Conservation (phyloP, 2,113 vertebrate species). For the Collichthys lucidus region DNA sequence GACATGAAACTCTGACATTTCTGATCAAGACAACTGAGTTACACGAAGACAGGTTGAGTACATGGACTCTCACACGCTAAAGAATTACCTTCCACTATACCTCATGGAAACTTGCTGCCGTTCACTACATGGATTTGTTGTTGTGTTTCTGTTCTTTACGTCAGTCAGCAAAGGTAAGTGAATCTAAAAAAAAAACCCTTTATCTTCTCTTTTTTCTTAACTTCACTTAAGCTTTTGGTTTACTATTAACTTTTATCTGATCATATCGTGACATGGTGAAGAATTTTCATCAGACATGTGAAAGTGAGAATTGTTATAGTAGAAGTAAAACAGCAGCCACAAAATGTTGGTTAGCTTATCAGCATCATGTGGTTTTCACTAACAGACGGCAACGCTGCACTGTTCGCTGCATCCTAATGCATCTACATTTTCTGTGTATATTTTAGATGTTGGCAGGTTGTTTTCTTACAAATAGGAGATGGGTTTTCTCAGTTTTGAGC, state of each 20-base stretch:
- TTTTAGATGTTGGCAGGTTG: not conserved
- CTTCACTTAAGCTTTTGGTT: not conserved
- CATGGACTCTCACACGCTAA: constrained; percentile 9
- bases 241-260: not conserved
- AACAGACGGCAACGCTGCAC: not conserved
- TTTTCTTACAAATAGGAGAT: no score
- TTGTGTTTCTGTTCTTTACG: constrained; percentile 54
- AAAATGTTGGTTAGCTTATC: constrained; percentile 67
- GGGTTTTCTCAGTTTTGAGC: not conserved
- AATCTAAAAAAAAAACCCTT: not conserved
- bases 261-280: not conserved
- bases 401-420: not conserved
- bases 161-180: constrained; percentile 60
- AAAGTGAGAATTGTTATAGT: constrained; percentile 14
- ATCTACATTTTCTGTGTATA: not conserved
- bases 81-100: constrained; percentile 37
- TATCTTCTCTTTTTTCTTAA: not conserved
- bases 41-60: constrained; percentile 46
- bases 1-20: constrained; percentile 71
- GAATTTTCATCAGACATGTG: not conserved
- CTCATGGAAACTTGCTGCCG: constrained; percentile 54
- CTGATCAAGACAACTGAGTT: constrained; percentile 50
- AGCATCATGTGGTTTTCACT: constrained; percentile 60
- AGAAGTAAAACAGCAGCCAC: constrained; percentile 25
- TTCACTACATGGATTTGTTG: constrained; percentile 33